Percentiles rank a stretch among this genome's conserved stretches.
Evolutionary conservation across 2,888 invertebrate genomes (phyloP).

Genomic region (Endomychus coccineus): DNA sequence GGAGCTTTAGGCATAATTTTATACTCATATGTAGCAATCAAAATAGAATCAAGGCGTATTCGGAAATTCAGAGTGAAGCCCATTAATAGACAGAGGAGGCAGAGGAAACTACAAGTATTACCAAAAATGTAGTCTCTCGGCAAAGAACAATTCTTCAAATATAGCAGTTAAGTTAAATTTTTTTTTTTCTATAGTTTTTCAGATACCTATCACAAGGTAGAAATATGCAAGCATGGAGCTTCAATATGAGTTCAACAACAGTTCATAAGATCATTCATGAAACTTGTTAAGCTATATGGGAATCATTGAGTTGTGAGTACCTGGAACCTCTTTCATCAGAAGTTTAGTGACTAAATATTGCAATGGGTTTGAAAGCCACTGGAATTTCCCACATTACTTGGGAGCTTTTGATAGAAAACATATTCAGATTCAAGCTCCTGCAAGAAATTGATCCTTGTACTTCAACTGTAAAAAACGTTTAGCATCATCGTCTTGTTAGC

Average conservation of each 20-base stretch:
- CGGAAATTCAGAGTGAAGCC: too few species aligned
- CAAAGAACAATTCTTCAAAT: too few species aligned
- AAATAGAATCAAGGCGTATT: too few species aligned
- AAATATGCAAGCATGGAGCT: conserved; percentile 15
- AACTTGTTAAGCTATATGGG: conserved; percentile 19
- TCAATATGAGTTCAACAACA: conserved; percentile 19
- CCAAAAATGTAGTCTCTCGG: too few species aligned
- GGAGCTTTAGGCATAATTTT: too few species aligned
- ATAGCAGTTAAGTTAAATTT: too few species aligned
- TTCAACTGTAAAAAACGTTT: conserved; percentile 19
- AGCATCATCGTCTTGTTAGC: conserved; percentile 21
- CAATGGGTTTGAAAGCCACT: conserved; percentile 17
- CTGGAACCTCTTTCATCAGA: conserved; percentile 17
- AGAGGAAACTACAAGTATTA: too few species aligned
- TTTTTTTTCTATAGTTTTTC: conserved; percentile 1
- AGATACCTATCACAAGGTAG: conserved; percentile 10
- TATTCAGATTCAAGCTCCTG: conserved; percentile 21
- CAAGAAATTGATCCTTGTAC: conserved; percentile 19
- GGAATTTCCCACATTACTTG: conserved; percentile 25
- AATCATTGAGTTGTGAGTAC: conserved; percentile 10
- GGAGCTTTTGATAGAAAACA: conserved; percentile 23
- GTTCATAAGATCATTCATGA: conserved; percentile 23
- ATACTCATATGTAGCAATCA: too few species aligned
- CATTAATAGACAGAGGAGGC: too few species aligned
- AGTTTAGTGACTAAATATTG: conserved; percentile 20